Conservation (phyloP, 2,113 vertebrate species). For the Morone saxatilis region DNA sequence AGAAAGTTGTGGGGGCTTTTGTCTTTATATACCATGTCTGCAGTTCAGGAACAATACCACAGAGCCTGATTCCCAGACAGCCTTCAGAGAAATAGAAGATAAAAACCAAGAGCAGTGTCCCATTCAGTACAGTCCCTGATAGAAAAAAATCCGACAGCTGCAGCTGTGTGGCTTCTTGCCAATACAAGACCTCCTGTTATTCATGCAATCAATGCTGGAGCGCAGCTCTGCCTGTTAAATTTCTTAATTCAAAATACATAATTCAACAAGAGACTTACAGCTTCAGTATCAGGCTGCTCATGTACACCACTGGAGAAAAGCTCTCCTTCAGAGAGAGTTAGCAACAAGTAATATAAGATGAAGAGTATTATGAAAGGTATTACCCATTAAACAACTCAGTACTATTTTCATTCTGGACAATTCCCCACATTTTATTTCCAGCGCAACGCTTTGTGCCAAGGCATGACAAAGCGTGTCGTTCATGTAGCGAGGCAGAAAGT, state of each 20-base stretch:
- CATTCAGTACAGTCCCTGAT: constrained; percentile 7
- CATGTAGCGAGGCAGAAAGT: background rate
- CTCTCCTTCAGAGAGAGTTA: background rate
- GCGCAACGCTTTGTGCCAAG: background rate
- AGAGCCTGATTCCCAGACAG: constrained; percentile 38
- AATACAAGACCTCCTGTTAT: constrained; percentile 3
- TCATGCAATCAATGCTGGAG: background rate
- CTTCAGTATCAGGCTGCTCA: constrained; percentile 3
- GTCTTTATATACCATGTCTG: constrained; percentile 33
- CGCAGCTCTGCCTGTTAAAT: background rate
- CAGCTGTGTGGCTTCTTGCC: constrained; percentile 18
- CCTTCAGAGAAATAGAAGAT: background rate
- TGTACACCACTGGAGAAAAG: background rate
- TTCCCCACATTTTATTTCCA: background rate
- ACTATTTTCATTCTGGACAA: background rate
- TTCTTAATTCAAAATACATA: constrained; percentile 8
- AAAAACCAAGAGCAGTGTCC: constrained; percentile 22
- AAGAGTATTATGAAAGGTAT: background rate
- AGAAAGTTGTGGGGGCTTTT: constrained; percentile 9
- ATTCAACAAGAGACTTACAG: background rate
- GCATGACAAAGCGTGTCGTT: background rate
- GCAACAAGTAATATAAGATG: background rate
- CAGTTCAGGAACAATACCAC: constrained; percentile 19
- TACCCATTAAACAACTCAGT: background rate
- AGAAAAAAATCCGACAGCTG: background rate